Conservation (phyloP, 2,797 vertebrate species). For the Craterocephalus amniculus region DNA sequence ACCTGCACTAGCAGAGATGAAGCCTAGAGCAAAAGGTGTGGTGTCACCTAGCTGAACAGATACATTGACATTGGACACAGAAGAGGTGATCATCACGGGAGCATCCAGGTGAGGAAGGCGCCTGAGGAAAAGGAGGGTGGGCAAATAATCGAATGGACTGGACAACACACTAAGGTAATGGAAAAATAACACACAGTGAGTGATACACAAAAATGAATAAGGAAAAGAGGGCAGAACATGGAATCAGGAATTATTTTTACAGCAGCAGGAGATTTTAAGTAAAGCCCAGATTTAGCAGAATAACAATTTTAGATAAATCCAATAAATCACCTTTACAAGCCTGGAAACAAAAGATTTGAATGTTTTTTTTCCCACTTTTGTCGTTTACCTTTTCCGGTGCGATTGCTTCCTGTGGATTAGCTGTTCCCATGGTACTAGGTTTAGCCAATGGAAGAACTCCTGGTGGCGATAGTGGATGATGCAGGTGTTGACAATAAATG, state of each 20-base stretch:
- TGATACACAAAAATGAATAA: conserved; percentile 50
- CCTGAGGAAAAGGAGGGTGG: conserved; percentile 79
- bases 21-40: conserved; percentile 93
- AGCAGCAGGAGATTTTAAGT: not conserved
- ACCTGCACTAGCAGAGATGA: conserved; percentile 92
- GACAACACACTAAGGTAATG: conserved; percentile 37
- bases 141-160: conserved; percentile 78
- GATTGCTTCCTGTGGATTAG: conserved; percentile 74
- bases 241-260: conserved; percentile 19
- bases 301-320: not conserved
- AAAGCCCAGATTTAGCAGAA: not conserved
- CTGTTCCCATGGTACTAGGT: conserved; percentile 88
- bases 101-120: conserved; percentile 89
- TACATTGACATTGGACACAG: conserved; percentile 91
- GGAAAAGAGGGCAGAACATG: conserved; percentile 35
- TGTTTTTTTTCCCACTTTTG: not conserved
- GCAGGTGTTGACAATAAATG: conserved; percentile 91
- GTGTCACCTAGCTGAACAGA: conserved; percentile 96
- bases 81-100: conserved; percentile 89
- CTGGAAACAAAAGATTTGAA: not conserved
- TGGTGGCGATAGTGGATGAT: conserved; percentile 98
- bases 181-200: conserved; percentile 46
- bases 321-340: not conserved
- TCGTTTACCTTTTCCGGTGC: conserved; percentile 78
- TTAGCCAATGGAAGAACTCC: conserved; percentile 95